Base-by-base conservation (phyloP, 2,888 invertebrate genomes). In the Drosophila picticornis region DNA sequence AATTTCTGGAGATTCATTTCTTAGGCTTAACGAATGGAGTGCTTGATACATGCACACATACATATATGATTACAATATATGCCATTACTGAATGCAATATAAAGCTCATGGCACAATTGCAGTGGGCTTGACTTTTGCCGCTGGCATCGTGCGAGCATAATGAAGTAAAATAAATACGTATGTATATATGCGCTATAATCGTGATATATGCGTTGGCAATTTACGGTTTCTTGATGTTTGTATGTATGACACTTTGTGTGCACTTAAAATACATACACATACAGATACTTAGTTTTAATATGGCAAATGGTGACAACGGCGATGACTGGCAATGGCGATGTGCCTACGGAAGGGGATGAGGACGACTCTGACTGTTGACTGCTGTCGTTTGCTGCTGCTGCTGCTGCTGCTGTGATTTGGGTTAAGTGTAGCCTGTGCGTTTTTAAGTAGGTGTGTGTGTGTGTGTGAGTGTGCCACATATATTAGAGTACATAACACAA, bases 371-470 rank as follows among this genome's bases (percentile, higher is more conserved):
- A 71, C 71, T 76, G 64, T 69, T 77, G 72, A 67, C 66, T 51
- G 51, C 55, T 70, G 46, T 7, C 60, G 64, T 40, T 64, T 70
- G 68, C 52, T 68, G 48, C 36, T 64, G 62, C 25, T 56, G 62
- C 25, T 56, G 68, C 25, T 75, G 73, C 64, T 74, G 58, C 83
- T 82, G 77, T 88, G 90, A 90, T 88, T 88, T 88, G 88, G 87
- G 87, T 88, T 88, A 88, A 88, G 87, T 88, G 87, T 89, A 76
- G 90, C 78, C 88, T 76, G 88, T 82, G 77, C 81, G 79, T 73
- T 90, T 84, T 88, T 90, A 87, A 89, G 90, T 89, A 84, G 90
- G 84, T 77, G 70, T 77, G 72, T 71, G 73, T 69, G 73, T 68
- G 66, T 11, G 43, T 43, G 13, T 74, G 75, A 69, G 73, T 69